phyloP scores from a whole-genome alignment of 1,140 invertebrate genomes.

The Eulimnadia texana region DNA sequence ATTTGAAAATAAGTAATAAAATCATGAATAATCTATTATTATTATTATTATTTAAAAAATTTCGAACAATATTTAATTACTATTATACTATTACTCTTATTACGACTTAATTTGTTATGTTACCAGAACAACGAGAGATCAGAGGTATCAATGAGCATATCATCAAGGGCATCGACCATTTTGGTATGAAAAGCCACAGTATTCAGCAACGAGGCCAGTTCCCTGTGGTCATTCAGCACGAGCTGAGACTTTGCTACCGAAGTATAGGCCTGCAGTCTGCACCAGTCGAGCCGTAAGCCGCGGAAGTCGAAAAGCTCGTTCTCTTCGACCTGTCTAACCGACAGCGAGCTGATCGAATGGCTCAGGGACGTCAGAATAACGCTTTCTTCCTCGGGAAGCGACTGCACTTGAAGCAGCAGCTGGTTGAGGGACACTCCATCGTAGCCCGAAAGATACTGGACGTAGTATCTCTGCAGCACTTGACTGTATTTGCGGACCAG shows the following conservation, averaged over 20 bases:
- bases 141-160: slow-evolving; percentile 89
- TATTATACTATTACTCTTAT: too few species aligned
- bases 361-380: slow-evolving; percentile 86
- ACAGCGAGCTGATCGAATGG: slow-evolving; percentile 69
- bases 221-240: slow-evolving; percentile 67
- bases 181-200: slow-evolving; percentile 93
- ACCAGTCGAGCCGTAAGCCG: slow-evolving; percentile 91
- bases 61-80: too few species aligned
- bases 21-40: too few species aligned
- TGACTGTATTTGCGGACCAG: slow-evolving; percentile 82
- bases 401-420: slow-evolving; percentile 71
- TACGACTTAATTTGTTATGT: slow-evolving; percentile 18
- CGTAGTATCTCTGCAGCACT: slow-evolving; percentile 95
- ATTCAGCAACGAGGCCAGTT: slow-evolving; percentile 82
- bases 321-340: slow-evolving; percentile 78
- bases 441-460: slow-evolving; percentile 89
- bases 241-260: slow-evolving; percentile 70
- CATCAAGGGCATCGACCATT: slow-evolving; percentile 97
- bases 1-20: too few species aligned
- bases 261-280: slow-evolving; percentile 86
- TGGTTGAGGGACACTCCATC: slow-evolving; percentile 86
- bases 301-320: slow-evolving; percentile 93
- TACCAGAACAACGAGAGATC: slow-evolving; percentile 91
- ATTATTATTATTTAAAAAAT: too few species aligned
- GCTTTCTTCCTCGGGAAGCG: slow-evolving; percentile 78